These are phyloP conservation scores for Heteromormyrus szaboi DNA, from an alignment of 2,797 vertebrate genomes.

Conservation along the genomic window DNA sequence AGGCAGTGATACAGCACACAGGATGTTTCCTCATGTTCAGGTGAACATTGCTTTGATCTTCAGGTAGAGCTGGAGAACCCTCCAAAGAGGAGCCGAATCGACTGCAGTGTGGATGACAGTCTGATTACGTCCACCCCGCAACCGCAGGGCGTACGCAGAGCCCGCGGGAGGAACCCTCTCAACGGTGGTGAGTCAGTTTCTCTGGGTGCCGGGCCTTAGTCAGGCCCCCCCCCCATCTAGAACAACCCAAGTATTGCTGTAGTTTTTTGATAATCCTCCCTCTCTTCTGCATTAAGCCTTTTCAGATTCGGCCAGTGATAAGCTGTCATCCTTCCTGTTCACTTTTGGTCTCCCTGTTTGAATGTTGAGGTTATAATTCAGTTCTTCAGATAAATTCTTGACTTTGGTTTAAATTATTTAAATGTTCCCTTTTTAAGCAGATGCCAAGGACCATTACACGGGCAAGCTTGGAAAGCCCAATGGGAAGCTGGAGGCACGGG, in stretches of 20 bases:
- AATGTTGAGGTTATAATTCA: neutral
- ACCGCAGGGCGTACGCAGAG: conserved; percentile 69
- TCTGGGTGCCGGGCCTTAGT: neutral
- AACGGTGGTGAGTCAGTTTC: conserved; percentile 75
- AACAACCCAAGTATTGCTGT: neutral
- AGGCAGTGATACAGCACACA: neutral
- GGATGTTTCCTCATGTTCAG: neutral
- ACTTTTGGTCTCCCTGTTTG: neutral
- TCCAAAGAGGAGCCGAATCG: conserved; percentile 79
- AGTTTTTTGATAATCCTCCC: neutral
- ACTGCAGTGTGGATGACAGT: conserved; percentile 84
- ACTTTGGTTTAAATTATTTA: neutral
- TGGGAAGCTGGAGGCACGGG: conserved; percentile 80
- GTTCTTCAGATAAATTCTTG: neutral
- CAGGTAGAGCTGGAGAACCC: conserved; percentile 86
- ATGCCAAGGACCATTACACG: conserved; percentile 87
- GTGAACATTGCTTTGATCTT: conserved; percentile 22
- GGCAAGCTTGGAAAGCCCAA: conserved; percentile 84
- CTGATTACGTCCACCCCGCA: conserved; percentile 85
- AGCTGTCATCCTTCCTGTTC: neutral
- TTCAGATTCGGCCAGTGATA: neutral
- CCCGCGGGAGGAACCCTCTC: conserved; percentile 77
- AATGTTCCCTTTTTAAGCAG: conserved; percentile 34
- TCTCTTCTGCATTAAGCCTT: neutral
- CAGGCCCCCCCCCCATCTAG: neutral